Evolutionary conservation across 53 echinoderm and acorn worm genomes (phyloP), one percentile per base, ranked within the genome.

Genomic region (Arbacia lixula): DNA sequence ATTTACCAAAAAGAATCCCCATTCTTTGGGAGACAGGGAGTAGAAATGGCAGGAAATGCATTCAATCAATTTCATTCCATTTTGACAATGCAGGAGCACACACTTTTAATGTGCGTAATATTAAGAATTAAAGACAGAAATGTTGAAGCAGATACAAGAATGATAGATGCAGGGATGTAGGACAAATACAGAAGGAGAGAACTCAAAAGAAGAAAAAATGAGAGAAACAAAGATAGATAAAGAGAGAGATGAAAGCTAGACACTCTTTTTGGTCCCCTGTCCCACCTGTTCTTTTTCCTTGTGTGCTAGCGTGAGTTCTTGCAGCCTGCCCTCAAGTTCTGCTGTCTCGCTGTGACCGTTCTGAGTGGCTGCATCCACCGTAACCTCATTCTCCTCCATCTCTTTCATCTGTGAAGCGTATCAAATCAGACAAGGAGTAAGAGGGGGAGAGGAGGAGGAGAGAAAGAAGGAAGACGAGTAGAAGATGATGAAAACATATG

Each of bases 201-300:
- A 14, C 12, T 50, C 19, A 14, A 14, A 19, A 16, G 20, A 60
- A 29, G 2, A 60, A 60, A 60, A 26, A 14, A 29, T 56, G 8
- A 56, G 56, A 56, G 56, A 56, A 51, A 51, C 51, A 2, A 19
- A 3, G 51, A 17, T 14, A 14, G 14, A n/a, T 51, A 4, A 51
- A 51, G n/a, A 51, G 14, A 51, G 14, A 14, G 2, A 51, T 2
- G 14, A 51, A 17, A 0, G 4, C 14, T 51, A 51, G 2, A 51
- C 29, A 8, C 34, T 24, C 19, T 29, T 71, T n/a, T n/a, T n/a
- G n/a, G n/a, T n/a, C n/a, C n/a, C n/a, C n/a, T 14, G 57, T 56
- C 57, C 57, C 36, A 93, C 93, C 90, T 90, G 79, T 85, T 93
- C 86, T 68, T 93, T 93, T 36, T 84, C 71, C 42, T 90, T 74